Conservation (phyloP, 2,797 vertebrate genomes). For the Etheostoma nigrum region DNA sequence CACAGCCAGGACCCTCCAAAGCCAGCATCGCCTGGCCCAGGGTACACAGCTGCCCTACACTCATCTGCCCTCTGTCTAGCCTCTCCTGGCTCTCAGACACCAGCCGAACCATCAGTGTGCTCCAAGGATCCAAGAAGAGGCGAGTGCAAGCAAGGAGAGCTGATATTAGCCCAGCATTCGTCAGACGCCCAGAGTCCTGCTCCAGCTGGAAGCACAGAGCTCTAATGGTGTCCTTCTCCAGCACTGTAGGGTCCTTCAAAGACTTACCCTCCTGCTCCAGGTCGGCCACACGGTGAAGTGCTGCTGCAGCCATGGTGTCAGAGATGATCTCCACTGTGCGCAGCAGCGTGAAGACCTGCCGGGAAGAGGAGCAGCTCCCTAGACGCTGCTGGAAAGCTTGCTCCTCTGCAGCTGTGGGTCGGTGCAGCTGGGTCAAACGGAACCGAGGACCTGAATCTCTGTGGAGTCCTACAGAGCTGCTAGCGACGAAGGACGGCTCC, state of each 20-base stretch:
- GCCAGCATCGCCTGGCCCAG: conserved; percentile 87
- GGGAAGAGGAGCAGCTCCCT: conserved; percentile 73
- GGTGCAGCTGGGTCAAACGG: conserved; percentile 66
- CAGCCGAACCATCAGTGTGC: conserved; percentile 84
- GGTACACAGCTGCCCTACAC: conserved; percentile 80
- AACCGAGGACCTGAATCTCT: conserved; percentile 60
- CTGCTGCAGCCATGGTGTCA: conserved; percentile 84
- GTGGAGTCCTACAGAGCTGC: conserved; percentile 73
- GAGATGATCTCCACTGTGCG: conserved; percentile 78
- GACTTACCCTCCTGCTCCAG: conserved; percentile 75
- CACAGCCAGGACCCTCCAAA: conserved; percentile 75
- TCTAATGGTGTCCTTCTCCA: conserved; percentile 83
- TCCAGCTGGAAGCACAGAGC: conserved; percentile 88
- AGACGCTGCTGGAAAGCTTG: conserved; percentile 76
- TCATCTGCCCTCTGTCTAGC: conserved; percentile 80
- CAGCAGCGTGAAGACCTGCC: conserved; percentile 86
- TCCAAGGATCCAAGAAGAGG: conserved; percentile 85
- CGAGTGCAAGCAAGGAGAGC: conserved; percentile 87
- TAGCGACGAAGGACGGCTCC: conserved; percentile 69
- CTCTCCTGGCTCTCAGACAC: conserved; percentile 86
- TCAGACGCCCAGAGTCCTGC: conserved; percentile 80
- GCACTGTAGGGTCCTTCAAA: conserved; percentile 75
- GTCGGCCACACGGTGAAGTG: conserved; percentile 88
- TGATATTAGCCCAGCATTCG: conserved; percentile 82
- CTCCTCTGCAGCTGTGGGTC: conserved; percentile 74